Evolutionary conservation across 2,797 vertebrate genomes (phyloP).

Genomic region (Peromyscus eremicus): DNA sequence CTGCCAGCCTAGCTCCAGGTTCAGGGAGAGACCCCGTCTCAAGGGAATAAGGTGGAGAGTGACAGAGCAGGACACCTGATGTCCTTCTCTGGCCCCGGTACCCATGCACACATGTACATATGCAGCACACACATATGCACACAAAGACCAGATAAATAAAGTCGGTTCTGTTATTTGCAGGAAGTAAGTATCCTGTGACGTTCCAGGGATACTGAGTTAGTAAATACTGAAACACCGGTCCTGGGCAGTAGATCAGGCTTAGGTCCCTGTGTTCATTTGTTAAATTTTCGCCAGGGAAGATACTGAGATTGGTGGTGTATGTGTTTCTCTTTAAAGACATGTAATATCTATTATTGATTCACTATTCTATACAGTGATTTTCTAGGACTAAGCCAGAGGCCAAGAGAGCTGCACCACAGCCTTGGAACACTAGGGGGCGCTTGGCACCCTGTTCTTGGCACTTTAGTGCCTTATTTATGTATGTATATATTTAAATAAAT

Average conservation of each 20-base stretch:
- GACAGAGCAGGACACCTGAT: background rate
- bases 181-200: background rate
- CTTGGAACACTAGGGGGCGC: background rate
- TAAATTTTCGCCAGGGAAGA: background rate
- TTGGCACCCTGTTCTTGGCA: fast-evolving
- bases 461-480: background rate
- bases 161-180: background rate
- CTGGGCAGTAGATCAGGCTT: background rate
- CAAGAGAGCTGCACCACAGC: background rate
- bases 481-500: background rate
- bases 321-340: background rate
- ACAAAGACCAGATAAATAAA: background rate
- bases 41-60: background rate
- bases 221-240: too few relatives aligned
- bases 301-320: background rate
- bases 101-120: background rate
- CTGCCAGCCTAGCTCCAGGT: background rate
- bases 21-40: background rate
- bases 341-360: too few relatives aligned
- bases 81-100: background rate
- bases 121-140: background rate
- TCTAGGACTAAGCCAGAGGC: background rate
- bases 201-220: background rate
- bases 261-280: background rate
- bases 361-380: background rate